These are phyloP conservation scores for Sapajus apella DNA, from an alignment of 2,113 vertebrate species.

Conservation along the genomic window DNA sequence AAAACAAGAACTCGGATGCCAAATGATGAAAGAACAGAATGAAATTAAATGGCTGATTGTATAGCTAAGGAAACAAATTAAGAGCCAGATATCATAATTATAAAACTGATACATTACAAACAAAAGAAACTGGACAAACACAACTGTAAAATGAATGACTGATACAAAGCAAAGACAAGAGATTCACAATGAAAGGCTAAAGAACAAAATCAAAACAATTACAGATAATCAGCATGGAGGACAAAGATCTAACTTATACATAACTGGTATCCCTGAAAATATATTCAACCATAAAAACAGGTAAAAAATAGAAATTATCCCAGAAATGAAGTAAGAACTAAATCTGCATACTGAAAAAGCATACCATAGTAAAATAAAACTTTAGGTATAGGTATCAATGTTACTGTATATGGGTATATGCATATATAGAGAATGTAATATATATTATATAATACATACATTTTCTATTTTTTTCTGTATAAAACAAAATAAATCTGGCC, in stretches of 20 bases:
- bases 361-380: background rate
- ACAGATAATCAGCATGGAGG: background rate
- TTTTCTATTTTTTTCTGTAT: background rate
- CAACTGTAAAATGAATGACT: background rate
- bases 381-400: background rate
- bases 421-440: background rate
- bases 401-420: background rate
- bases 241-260: background rate
- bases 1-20: background rate
- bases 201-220: conserved; percentile 38
- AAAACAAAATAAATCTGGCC: background rate
- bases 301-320: background rate
- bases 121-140: background rate
- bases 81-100: background rate
- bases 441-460: background rate
- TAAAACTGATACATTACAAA: conserved; percentile 24
- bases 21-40: background rate
- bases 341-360: background rate
- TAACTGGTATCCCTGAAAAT: background rate
- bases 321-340: background rate
- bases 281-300: background rate
- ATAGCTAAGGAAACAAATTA: background rate
- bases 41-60: background rate
- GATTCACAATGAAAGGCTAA: background rate
- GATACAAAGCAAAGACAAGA: background rate